Conservation (phyloP, 2,797 vertebrate species). For the Pangasius macronema region DNA sequence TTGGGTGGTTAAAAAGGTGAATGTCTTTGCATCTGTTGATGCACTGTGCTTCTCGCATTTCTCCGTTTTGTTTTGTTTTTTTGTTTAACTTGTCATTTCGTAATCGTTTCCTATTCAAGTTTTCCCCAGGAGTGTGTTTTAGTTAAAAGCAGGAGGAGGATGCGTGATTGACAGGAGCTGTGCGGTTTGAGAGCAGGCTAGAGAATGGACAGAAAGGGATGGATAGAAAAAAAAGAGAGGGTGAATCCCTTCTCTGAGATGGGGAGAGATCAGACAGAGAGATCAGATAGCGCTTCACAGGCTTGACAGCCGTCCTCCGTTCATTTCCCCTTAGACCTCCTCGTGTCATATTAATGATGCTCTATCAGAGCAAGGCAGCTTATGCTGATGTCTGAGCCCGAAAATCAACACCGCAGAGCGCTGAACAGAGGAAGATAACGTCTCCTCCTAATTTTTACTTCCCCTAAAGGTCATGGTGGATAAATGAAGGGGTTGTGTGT, state of each 20-base stretch:
- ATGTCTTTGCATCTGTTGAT: not conserved
- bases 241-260: conserved; percentile 37
- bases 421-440: conserved; percentile 49
- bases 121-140: not conserved
- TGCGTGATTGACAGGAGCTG: conserved; percentile 48
- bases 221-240: conserved; percentile 2
- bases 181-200: conserved; percentile 26
- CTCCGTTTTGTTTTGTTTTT: not conserved
- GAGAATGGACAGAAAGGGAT: conserved; percentile 17
- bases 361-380: conserved; percentile 30
- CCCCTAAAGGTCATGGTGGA: conserved; percentile 49
- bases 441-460: conserved; percentile 32
- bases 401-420: conserved; percentile 42
- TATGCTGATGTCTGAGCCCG: conserved; percentile 49
- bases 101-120: not conserved
- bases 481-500: conserved; percentile 34
- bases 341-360: conserved; percentile 47
- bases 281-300: conserved; percentile 46
- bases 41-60: not conserved
- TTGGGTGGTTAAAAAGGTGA: not conserved
- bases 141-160: not conserved
- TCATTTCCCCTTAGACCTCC: conserved; percentile 48
- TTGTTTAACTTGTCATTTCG: not conserved
- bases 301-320: conserved; percentile 44
- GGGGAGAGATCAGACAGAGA: conserved; percentile 37